These are phyloP conservation scores for Drosophila mayaguana DNA, from an alignment of 2,888 invertebrate species.

Conservation along the genomic window DNA sequence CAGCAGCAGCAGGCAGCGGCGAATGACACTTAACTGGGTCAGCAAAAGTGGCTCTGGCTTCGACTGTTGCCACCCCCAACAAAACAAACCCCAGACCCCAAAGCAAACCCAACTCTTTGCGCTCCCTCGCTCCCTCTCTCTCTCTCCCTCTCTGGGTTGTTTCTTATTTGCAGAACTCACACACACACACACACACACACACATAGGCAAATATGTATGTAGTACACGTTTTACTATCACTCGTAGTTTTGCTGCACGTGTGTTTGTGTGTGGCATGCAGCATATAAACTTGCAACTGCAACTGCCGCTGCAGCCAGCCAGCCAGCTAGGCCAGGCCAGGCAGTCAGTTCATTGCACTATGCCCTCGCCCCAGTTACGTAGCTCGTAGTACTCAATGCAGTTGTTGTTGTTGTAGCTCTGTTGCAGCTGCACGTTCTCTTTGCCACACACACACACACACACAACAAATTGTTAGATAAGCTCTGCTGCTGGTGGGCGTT, in stretches of 20 bases:
- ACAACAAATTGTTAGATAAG: slow-evolving; percentile 61
- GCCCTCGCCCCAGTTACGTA: slow-evolving; percentile 84
- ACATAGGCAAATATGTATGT: slow-evolving; percentile 6
- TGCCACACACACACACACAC: slow-evolving; percentile 40
- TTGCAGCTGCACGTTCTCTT: slow-evolving; percentile 77
- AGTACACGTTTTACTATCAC: slow-evolving; percentile 73
- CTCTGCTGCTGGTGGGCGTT: slow-evolving; percentile 55
- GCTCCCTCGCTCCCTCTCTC: not conserved
- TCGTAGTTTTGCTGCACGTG: slow-evolving; percentile 67
- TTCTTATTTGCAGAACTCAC: slow-evolving; percentile 30
- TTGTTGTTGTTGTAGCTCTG: slow-evolving; percentile 17
- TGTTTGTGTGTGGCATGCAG: slow-evolving; percentile 46
- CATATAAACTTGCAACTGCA: slow-evolving; percentile 54
- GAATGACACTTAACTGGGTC: slow-evolving; percentile 80
- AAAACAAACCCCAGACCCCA: not conserved
- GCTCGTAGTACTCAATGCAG: slow-evolving; percentile 47
- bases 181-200: slow-evolving; percentile 15
- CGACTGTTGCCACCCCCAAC: slow-evolving; percentile 8
- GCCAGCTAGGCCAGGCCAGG: slow-evolving; percentile 26
- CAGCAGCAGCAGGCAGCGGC: slow-evolving; percentile 41
- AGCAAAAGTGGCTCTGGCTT: slow-evolving; percentile 69
- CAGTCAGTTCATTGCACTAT: slow-evolving; percentile 84
- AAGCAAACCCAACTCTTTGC: not conserved
- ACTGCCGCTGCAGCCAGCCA: slow-evolving; percentile 41
- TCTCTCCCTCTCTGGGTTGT: not conserved